Percentiles rank a stretch among this genome's conserved stretches.
These are phyloP conservation scores for Planococcus citri DNA, from an alignment of 1,140 invertebrate species.

Conservation along the genomic window DNA sequence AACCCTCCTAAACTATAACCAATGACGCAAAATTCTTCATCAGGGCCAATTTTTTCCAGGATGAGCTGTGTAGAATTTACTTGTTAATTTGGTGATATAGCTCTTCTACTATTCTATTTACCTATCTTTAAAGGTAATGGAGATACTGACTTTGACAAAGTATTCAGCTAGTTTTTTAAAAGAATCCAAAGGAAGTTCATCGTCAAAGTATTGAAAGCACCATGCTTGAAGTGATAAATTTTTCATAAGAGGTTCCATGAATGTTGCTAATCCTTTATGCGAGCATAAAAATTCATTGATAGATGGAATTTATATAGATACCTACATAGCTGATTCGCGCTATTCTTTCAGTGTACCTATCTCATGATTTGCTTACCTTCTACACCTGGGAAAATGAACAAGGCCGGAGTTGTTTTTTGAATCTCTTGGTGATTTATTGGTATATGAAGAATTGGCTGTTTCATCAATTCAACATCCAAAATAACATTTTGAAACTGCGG, in stretches of 20 bases:
- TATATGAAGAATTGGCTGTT: neutral
- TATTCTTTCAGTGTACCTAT: too few relatives aligned
- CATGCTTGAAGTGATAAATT: slow-evolving; percentile 41
- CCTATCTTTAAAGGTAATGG: too few relatives aligned
- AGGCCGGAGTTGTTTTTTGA: neutral
- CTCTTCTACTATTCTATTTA: too few relatives aligned
- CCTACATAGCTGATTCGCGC: too few relatives aligned
- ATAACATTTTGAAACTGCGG: too few relatives aligned
- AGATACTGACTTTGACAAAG: slow-evolving; percentile 31
- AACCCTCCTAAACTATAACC: slow-evolving; percentile 51
- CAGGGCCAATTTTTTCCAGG: slow-evolving; percentile 29
- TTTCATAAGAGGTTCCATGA: slow-evolving; percentile 42
- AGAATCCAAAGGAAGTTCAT: too few relatives aligned
- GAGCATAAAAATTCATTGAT: too few relatives aligned
- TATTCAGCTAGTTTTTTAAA: slow-evolving; percentile 32
- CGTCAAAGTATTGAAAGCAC: too few relatives aligned
- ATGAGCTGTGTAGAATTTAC: too few relatives aligned
- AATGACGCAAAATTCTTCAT: slow-evolving; percentile 41
- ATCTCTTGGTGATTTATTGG: neutral
- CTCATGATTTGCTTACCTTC: too few relatives aligned
- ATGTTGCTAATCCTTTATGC: slow-evolving; percentile 37
- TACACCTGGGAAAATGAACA: neutral
- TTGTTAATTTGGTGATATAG: too few relatives aligned
- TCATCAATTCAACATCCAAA: neutral
- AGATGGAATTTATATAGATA: too few relatives aligned